phyloP scores from a whole-genome alignment of 2,888 invertebrate species.

The Esperia sulphurella region DNA sequence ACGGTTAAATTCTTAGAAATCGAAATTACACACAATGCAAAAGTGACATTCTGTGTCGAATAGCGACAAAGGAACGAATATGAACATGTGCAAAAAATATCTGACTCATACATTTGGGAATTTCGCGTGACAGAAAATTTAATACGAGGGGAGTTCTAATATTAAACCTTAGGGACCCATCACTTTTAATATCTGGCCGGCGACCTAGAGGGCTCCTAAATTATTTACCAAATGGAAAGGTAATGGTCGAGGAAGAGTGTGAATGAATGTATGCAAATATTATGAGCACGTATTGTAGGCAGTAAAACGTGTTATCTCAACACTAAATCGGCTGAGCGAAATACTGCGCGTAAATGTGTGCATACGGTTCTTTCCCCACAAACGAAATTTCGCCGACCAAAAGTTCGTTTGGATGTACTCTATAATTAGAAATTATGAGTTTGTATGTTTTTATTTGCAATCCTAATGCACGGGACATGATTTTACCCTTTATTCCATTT shows the following conservation, averaged over 20 bases:
- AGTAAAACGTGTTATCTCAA: constrained; percentile 55
- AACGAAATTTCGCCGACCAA: constrained; percentile 33
- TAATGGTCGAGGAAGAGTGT: constrained; percentile 74
- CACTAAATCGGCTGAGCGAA: constrained; percentile 52
- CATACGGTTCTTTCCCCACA: constrained; percentile 19
- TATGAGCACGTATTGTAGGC: constrained; percentile 67
- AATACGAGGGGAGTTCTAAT: constrained; percentile 77
- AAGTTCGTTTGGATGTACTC: constrained; percentile 53
- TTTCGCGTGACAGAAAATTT: constrained; percentile 78
- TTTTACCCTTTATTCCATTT: background rate
- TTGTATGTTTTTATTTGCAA: constrained; percentile 15
- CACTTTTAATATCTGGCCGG: constrained; percentile 78
- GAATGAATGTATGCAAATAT: constrained; percentile 77
- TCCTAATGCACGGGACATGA: background rate
- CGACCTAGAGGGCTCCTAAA: constrained; percentile 76
- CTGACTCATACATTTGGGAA: constrained; percentile 77
- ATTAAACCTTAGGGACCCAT: constrained; percentile 78
- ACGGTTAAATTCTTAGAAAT: constrained; percentile 42
- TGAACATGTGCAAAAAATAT: constrained; percentile 80
- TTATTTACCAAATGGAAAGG: constrained; percentile 79
- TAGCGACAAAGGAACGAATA: constrained; percentile 67
- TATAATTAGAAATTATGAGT: constrained; percentile 48
- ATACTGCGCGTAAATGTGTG: constrained; percentile 43
- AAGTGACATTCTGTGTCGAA: constrained; percentile 76
- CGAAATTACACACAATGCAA: constrained; percentile 40